phyloP scores from a whole-genome alignment of 2,888 invertebrate species.

The Chironomus riparius region DNA sequence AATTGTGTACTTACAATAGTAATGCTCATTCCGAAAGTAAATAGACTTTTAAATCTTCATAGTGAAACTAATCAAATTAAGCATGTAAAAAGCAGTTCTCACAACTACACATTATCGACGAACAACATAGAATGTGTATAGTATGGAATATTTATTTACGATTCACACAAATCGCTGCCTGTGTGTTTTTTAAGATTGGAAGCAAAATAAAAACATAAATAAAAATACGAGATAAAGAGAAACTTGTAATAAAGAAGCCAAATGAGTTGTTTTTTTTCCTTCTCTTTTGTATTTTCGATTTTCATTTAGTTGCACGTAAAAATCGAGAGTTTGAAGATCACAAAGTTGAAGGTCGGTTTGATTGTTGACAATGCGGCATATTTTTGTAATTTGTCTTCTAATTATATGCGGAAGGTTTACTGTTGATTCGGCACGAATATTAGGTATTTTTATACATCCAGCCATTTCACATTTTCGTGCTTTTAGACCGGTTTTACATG shows the following conservation, averaged over 20 bases:
- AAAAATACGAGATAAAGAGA: not conserved
- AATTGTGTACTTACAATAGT: no score
- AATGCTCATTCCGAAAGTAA: no score
- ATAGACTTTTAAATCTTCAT: no score
- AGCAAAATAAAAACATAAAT: no score
- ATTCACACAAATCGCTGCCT: no score
- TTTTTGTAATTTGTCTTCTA: not conserved
- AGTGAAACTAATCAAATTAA: no score
- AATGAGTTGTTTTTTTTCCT: no score
- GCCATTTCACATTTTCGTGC: constrained; percentile 63
- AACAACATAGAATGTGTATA: no score
- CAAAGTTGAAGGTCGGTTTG: not conserved
- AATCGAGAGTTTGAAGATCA: not conserved
- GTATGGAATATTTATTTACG: no score
- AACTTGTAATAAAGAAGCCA: not conserved
- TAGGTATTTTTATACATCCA: constrained; percentile 56
- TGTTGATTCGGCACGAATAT: constrained; percentile 37
- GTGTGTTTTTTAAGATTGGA: no score
- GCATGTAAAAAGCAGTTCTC: no score
- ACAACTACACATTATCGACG: no score
- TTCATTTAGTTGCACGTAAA: not conserved
- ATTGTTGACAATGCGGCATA: not conserved
- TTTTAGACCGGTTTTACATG: constrained; percentile 50
- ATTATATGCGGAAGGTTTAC: not conserved
- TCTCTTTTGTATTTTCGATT: not conserved